Percentiles rank a stretch among this genome's conserved stretches.
Conservation (phyloP, 2,797 vertebrate species). For the Rhincodon typus region DNA sequence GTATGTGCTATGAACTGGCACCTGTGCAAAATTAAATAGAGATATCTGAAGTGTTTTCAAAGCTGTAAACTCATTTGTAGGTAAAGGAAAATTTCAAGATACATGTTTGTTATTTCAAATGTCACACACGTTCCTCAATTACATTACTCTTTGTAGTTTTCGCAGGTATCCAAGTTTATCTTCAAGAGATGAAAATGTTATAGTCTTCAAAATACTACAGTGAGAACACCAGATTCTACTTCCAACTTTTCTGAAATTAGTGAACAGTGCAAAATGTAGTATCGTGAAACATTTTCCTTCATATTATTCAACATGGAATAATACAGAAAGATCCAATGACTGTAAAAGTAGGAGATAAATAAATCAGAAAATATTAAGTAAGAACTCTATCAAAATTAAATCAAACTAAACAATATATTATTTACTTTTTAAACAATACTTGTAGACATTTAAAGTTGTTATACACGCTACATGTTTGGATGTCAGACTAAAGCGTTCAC, state of each 20-base stretch:
- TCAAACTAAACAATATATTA: not conserved
- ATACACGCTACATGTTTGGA: not conserved
- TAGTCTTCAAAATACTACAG: not conserved
- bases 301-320: not conserved
- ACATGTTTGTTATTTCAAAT: not conserved
- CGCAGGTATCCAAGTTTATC: not conserved
- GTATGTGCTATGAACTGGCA: not conserved
- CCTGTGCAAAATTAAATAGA: not conserved
- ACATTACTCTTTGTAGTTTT: not conserved
- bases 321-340: not conserved
- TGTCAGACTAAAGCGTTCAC: not conserved
- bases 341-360: not conserved
- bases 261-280: not conserved
- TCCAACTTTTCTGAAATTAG: not conserved
- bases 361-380: not conserved
- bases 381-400: not conserved
- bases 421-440: not conserved
- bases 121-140: not conserved
- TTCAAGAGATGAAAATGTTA: not conserved
- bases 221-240: not conserved
- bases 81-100: not conserved
- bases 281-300: not conserved
- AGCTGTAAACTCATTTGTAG: not conserved
- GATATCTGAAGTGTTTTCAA: not conserved
- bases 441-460: not conserved